Evolutionary conservation across 2,888 invertebrate genomes (phyloP).

Genomic region (Cabera pusaria): DNA sequence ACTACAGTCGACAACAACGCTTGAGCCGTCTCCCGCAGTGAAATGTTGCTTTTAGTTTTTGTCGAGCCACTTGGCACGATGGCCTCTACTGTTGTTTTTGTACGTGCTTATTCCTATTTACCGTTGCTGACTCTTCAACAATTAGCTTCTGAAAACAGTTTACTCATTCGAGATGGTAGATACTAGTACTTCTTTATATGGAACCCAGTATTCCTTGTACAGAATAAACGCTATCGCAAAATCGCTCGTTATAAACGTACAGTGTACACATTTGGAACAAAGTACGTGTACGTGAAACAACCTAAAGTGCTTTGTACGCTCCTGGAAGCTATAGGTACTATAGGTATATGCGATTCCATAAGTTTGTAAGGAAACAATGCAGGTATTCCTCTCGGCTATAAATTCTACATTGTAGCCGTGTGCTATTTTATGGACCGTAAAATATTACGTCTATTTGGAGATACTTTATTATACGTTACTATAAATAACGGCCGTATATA

Average conservation of each 20-base stretch:
- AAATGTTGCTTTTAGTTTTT: slow-evolving; percentile 29
- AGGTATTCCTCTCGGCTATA: slow-evolving; percentile 42
- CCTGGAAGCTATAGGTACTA: slow-evolving; percentile 25
- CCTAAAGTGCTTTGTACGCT: slow-evolving; percentile 28
- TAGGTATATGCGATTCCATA: slow-evolving; percentile 27
- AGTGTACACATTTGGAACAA: slow-evolving; percentile 14
- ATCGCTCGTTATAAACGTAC: slow-evolving; percentile 2
- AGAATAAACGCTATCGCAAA: slow-evolving; percentile 8
- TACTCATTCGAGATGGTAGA: neutral
- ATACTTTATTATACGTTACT: slow-evolving; percentile 34
- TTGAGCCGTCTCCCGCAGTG: slow-evolving; percentile 16
- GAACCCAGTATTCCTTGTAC: neutral
- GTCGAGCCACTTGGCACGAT: slow-evolving; percentile 11
- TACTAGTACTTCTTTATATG: neutral
- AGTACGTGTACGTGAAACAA: slow-evolving; percentile 26
- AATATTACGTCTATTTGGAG: slow-evolving; percentile 55
- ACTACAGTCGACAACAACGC: slow-evolving; percentile 33
- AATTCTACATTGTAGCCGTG: slow-evolving; percentile 32
- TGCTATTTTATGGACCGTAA: slow-evolving; percentile 58
- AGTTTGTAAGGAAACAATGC: slow-evolving; percentile 54
- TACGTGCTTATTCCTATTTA: slow-evolving; percentile 8
- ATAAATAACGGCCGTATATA: slow-evolving; percentile 32
- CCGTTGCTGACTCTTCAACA: slow-evolving; percentile 4
- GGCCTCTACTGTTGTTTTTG: neutral
- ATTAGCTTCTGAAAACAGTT: slow-evolving; percentile 1